Percentiles rank a stretch among this genome's conserved stretches.
These are phyloP conservation scores for Ranitomeya imitator DNA, from an alignment of 2,113 vertebrate genomes.

Conservation along the genomic window DNA sequence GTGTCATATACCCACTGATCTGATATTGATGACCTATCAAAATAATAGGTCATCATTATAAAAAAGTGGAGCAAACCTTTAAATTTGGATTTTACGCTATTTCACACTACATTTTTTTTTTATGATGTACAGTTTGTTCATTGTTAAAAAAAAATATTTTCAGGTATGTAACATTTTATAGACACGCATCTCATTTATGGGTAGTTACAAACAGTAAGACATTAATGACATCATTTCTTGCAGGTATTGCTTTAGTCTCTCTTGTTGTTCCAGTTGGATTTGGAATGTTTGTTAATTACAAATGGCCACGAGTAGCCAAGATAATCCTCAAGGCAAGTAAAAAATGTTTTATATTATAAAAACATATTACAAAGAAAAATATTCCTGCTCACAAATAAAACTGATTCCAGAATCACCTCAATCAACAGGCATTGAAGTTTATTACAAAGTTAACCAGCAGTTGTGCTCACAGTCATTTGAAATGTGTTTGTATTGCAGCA, in stretches of 20 bases:
- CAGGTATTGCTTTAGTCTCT: constrained; percentile 83
- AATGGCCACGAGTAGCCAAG: constrained; percentile 82
- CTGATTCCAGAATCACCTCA: not conserved
- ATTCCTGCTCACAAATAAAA: not conserved
- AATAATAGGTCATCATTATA: too few species aligned
- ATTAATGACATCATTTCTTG: constrained; percentile 21
- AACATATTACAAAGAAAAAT: not conserved
- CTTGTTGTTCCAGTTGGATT: constrained; percentile 81
- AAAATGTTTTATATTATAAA: not conserved
- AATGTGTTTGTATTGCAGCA: not conserved
- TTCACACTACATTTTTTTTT: too few species aligned
- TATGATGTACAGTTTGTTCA: too few species aligned
- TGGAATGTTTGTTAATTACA: constrained; percentile 84
- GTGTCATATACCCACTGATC: too few species aligned
- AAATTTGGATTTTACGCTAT: too few species aligned
- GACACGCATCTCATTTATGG: too few species aligned
- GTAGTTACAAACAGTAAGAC: not conserved
- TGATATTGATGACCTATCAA: too few species aligned
- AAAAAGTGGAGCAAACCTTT: too few species aligned
- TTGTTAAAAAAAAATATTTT: too few species aligned
- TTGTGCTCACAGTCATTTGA: not conserved
- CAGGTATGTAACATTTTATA: too few species aligned
- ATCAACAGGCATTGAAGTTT: not conserved
- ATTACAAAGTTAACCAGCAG: not conserved
- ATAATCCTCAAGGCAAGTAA: constrained; percentile 85